Evolutionary conservation across 2,797 vertebrate species (phyloP).

Genomic region (Xenops minutus): DNA sequence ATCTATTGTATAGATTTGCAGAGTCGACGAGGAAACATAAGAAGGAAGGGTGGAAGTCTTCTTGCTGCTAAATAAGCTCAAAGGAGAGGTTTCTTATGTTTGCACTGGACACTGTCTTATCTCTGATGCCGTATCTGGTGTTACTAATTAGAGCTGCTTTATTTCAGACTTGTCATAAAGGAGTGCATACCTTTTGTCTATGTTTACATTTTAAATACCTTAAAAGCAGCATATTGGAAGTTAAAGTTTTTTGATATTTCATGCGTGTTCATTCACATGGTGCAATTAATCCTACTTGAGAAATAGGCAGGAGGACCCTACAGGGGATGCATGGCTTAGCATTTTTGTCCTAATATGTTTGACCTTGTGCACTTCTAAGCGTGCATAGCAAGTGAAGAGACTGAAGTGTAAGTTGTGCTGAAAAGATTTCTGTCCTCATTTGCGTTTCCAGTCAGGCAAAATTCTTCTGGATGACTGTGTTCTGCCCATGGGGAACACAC

Average conservation of each 20-base stretch:
- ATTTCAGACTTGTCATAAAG: conserved; percentile 50
- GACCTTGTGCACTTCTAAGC: neutral
- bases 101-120: neutral
- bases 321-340: neutral
- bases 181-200: conserved; percentile 43
- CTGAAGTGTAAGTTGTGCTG: conserved; percentile 12
- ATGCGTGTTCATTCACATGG: neutral
- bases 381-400: neutral
- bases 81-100: neutral
- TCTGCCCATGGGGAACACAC: neutral
- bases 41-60: neutral
- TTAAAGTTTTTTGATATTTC: neutral
- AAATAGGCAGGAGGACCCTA: neutral
- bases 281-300: neutral
- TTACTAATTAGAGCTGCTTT: conserved; percentile 64
- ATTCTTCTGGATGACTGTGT: conserved; percentile 2
- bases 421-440: conserved; percentile 29
- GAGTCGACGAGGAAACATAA: conserved; percentile 3
- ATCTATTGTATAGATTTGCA: conserved; percentile 22
- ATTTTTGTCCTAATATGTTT: conserved; percentile 15
- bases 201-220: conserved; percentile 52
- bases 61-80: neutral
- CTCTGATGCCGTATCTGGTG: neutral
- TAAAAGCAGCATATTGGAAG: neutral
- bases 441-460: conserved; percentile 33